Percentiles rank a stretch among this genome's conserved stretches.
Conservation (phyloP, 2,113 vertebrate genomes). For the Eretmodus cyanostictus region DNA sequence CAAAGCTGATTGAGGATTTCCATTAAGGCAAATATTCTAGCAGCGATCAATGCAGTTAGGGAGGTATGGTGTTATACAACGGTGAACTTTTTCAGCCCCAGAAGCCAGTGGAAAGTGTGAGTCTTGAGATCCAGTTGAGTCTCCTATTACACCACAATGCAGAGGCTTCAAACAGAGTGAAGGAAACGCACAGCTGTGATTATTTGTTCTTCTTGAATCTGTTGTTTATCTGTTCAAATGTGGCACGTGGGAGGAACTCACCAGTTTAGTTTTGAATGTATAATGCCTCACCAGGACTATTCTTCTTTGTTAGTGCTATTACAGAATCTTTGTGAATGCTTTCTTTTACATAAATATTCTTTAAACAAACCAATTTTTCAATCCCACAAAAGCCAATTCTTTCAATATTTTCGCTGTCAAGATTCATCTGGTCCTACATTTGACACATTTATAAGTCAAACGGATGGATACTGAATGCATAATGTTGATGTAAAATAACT, state of each 20-base stretch:
- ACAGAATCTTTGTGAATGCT: background rate
- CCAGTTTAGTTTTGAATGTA: background rate
- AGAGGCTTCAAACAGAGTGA: background rate
- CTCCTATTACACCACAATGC: background rate
- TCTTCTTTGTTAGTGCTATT: background rate
- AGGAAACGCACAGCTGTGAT: background rate
- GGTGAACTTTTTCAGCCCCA: background rate
- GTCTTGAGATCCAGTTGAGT: background rate
- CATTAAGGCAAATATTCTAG: background rate
- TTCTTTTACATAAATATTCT: background rate
- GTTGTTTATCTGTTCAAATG: background rate
- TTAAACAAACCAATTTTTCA: background rate
- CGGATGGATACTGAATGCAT: background rate
- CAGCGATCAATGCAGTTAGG: background rate
- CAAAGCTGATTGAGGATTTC: background rate
- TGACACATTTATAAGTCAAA: background rate
- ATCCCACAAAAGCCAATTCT: background rate
- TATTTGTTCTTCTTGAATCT: background rate
- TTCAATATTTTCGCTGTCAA: background rate
- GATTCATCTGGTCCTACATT: background rate
- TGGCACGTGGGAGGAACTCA: background rate
- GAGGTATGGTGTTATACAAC: background rate
- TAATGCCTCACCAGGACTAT: background rate
- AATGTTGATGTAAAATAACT: background rate
- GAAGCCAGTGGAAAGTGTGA: conserved; percentile 3